Percentiles rank a stretch among this genome's conserved stretches.
These are phyloP conservation scores for Tetragonula carbonaria DNA, from an alignment of 2,888 invertebrate genomes.

Conservation along the genomic window DNA sequence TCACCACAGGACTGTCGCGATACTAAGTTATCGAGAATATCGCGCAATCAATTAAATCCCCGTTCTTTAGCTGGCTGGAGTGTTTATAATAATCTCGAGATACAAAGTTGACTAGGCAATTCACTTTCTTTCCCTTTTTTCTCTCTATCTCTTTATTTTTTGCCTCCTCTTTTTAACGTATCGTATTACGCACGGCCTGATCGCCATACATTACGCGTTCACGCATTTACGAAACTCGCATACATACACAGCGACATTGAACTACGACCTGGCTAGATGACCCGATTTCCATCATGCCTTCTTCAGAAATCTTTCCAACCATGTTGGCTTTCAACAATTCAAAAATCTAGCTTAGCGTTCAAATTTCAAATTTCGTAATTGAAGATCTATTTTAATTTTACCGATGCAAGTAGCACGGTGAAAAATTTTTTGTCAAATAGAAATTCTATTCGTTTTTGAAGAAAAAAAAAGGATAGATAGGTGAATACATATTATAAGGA, in stretches of 20 bases:
- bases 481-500: background rate
- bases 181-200: conserved; percentile 49
- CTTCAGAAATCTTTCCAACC: conserved; percentile 11
- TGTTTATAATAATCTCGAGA: conserved; percentile 19
- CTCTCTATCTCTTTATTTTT: background rate
- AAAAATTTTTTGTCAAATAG: background rate
- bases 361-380: background rate
- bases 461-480: background rate
- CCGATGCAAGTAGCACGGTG: background rate
- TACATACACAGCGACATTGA: conserved; percentile 63
- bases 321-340: background rate
- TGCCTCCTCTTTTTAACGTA: conserved; percentile 14
- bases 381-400: background rate
- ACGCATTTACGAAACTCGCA: conserved; percentile 58
- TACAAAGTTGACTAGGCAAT: background rate
- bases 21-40: background rate
- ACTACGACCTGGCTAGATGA: conserved; percentile 63
- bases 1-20: too few species aligned
- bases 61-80: background rate
- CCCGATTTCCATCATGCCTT: conserved; percentile 52
- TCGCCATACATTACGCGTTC: conserved; percentile 61
- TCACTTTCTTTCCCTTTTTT: background rate
- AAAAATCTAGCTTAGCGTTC: background rate
- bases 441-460: background rate
- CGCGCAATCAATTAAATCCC: conserved; percentile 17